A percentile compares a stretch with the other conserved stretches of the same genome.
These are phyloP conservation scores for Globicephala melas DNA, from an alignment of 2,113 vertebrate genomes.

Conservation along the genomic window DNA sequence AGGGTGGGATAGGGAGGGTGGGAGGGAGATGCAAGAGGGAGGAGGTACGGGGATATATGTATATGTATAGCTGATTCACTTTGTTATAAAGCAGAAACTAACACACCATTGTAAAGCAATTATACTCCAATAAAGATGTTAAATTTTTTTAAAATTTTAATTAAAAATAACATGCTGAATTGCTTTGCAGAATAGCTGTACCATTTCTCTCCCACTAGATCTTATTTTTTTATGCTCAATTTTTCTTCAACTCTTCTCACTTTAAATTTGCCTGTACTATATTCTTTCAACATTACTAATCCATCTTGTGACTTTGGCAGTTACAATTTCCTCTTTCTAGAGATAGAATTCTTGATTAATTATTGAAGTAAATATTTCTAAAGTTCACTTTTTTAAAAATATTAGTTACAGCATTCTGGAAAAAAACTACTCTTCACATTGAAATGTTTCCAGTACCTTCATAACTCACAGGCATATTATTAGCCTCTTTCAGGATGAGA, in stretches of 20 bases:
- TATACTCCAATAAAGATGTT: too few relatives aligned
- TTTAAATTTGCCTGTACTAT: neutral
- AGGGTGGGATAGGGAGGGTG: too few relatives aligned
- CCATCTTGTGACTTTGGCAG: neutral
- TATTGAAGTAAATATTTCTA: neutral
- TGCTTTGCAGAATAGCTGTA: neutral
- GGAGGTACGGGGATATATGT: too few relatives aligned
- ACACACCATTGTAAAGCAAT: too few relatives aligned
- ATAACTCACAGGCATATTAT: neutral
- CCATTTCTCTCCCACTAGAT: neutral
- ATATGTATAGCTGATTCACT: too few relatives aligned
- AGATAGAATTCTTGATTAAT: neutral
- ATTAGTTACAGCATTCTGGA: neutral
- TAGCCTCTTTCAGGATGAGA: neutral
- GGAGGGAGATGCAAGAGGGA: too few relatives aligned
- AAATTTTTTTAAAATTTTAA: too few relatives aligned
- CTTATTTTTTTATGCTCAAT: neutral
- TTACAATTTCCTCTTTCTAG: constrained; percentile 6
- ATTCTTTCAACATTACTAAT: neutral
- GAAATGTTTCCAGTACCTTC: neutral
- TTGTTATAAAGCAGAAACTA: too few relatives aligned
- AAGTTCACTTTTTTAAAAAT: neutral
- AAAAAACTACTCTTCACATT: neutral
- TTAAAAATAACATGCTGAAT: neutral
- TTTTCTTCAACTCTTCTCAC: neutral